Percentiles rank a stretch among this genome's conserved stretches.
These are phyloP conservation scores for Pseudomyrmex dendroicus DNA, from an alignment of 1,140 invertebrate genomes.

Conservation along the genomic window DNA sequence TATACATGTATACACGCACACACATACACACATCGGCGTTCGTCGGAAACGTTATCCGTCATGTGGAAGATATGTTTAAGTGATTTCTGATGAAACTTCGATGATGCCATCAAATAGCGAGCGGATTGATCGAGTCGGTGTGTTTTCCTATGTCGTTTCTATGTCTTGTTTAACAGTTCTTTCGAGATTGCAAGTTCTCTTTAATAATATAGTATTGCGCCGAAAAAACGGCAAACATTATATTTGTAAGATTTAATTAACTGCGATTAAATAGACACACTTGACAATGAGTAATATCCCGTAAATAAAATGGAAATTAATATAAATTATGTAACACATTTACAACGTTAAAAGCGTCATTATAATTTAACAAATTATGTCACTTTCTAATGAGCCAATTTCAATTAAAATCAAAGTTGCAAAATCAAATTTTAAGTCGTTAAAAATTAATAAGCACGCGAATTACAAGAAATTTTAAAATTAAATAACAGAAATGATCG, in stretches of 20 bases:
- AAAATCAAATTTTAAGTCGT: neutral
- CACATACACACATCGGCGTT: conserved; percentile 30
- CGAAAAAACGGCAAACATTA: neutral
- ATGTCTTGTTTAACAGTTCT: neutral
- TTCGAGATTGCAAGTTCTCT: neutral
- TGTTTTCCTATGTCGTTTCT: neutral
- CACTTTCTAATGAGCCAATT: neutral
- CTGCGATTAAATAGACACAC: neutral
- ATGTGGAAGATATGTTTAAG: conserved; percentile 37
- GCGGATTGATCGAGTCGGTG: conserved; percentile 20
- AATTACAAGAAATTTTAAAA: neutral
- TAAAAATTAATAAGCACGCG: neutral
- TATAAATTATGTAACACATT: neutral
- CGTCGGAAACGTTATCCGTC: conserved; percentile 37
- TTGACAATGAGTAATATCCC: neutral
- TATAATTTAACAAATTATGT: neutral
- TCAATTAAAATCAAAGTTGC: neutral
- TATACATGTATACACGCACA: conserved; percentile 59
- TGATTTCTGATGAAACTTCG: conserved; percentile 46
- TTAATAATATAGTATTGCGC: neutral
- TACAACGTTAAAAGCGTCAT: neutral
- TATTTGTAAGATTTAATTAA: neutral
- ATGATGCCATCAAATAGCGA: conserved; percentile 38
- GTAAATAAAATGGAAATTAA: neutral
- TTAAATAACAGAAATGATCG: too few species aligned